phyloP scores from a whole-genome alignment of 2,797 vertebrate species.

The Catamblyrhynchus diadema region DNA sequence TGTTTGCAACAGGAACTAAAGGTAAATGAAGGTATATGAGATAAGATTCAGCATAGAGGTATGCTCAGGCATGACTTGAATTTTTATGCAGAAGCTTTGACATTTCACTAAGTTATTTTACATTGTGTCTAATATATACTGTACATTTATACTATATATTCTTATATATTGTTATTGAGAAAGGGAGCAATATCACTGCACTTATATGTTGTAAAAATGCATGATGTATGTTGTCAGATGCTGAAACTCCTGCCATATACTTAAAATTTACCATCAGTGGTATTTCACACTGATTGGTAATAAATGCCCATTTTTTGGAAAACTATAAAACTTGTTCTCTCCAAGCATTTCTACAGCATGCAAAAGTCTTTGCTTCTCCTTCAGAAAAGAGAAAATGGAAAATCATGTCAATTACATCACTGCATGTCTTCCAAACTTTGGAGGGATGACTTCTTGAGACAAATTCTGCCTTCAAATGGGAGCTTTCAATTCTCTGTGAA shows the following conservation, averaged over 20 bases:
- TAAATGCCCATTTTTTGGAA: conserved; percentile 16
- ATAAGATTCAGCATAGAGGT: not conserved
- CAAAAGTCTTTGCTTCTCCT: not conserved
- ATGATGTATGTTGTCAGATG: conserved; percentile 6
- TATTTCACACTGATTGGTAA: conserved; percentile 37
- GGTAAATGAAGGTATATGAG: not conserved
- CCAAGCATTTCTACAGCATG: not conserved
- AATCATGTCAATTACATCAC: not conserved
- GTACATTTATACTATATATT: conserved; percentile 44
- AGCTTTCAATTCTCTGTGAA: not conserved
- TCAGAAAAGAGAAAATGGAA: not conserved
- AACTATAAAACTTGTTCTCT: conserved; percentile 3
- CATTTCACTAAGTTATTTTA: conserved; percentile 18
- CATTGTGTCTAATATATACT: conserved; percentile 24
- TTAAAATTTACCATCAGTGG: not conserved
- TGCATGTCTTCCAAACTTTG: not conserved
- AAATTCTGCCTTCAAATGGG: not conserved
- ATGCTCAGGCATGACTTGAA: not conserved
- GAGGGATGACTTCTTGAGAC: not conserved
- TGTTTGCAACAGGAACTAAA: not conserved
- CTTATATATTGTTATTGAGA: conserved; percentile 40
- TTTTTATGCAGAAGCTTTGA: conserved; percentile 42
- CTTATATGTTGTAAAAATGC: conserved; percentile 40
- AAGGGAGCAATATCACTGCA: conserved; percentile 19
- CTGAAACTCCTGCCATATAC: not conserved